Base-by-base conservation (phyloP, 2,888 invertebrate species). In the Formica aserva region DNA sequence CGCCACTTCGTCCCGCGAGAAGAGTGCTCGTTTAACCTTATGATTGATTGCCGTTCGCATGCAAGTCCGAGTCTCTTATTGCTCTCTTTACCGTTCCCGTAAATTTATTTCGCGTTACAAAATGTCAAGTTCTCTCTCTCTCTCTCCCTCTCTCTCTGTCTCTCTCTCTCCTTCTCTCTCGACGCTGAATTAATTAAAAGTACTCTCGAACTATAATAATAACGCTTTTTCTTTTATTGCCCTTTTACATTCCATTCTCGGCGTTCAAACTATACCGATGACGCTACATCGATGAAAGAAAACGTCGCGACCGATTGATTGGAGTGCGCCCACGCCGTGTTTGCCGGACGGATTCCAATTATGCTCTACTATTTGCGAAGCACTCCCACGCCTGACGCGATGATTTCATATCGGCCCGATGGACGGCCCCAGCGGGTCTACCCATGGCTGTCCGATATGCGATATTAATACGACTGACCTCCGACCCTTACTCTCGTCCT, bases 331-430 rank as follows among this genome's bases (percentile, higher is more conserved):
- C 87, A 86, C 86, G 85, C 85, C 91, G 90, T 93, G 93, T 93
- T 93, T 92, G 92, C 92, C 91, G 92, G 93, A 93, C 93, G 93
- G 93, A 93, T 94, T 94, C 92, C 94, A 94, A 94, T 94, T 94
- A 94, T 93, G 92, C 91, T 89, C 88, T 91, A 93, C 92, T 94
- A 94, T 94, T 94, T 94, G 93, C 94, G 87, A 91, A 94, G 94
- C 94, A 93, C 94, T 94, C 92, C 92, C 92, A 92, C 92, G 90
- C 82, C 87, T 91, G 89, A 89, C 88, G 91, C 92, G 92, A 93
- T 93, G 92, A 93, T 93, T 93, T 93, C 92, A 92, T 94, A 93
- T 93, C 91, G 91, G 90, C 87, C 82, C 86, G 88, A 85, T 87
- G 87, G 87, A 86, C 88, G 87, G 87, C 85, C 81, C 84, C 81